Percentiles rank a stretch among this genome's conserved stretches.
Evolutionary conservation across 2,888 invertebrate genomes (phyloP).

Genomic region (Aleiodes leptofemur): DNA sequence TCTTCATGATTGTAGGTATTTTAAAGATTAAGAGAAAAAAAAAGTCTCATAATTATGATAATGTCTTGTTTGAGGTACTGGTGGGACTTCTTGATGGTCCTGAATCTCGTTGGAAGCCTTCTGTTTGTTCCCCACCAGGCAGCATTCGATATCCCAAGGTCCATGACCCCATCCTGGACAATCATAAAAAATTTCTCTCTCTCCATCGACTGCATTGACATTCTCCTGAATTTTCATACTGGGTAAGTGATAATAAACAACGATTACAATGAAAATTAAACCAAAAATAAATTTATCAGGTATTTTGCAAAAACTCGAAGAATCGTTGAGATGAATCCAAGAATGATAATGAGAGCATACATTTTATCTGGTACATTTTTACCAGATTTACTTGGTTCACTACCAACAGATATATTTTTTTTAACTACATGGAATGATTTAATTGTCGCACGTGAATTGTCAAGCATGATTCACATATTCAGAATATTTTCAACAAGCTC

Average conservation of each 20-base stretch:
- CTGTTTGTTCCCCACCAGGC: slow-evolving; percentile 69
- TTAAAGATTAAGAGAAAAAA: background rate
- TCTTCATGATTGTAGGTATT: too few relatives aligned
- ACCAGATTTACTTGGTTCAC: slow-evolving; percentile 66
- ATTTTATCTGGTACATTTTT: slow-evolving; percentile 60
- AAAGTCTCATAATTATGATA: background rate
- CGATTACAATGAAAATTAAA: too few relatives aligned
- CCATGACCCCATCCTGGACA: slow-evolving; percentile 57
- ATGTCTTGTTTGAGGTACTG: slow-evolving; percentile 49
- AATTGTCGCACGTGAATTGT: slow-evolving; percentile 60
- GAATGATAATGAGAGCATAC: slow-evolving; percentile 62
- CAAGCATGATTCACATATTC: slow-evolving; percentile 62
- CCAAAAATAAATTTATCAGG: slow-evolving; percentile 54
- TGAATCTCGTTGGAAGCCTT: slow-evolving; percentile 61
- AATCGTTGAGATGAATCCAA: slow-evolving; percentile 61
- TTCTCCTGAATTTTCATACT: slow-evolving; percentile 69
- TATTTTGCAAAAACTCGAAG: slow-evolving; percentile 63
- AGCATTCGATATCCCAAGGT: slow-evolving; percentile 62
- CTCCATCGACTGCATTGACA: slow-evolving; percentile 66
- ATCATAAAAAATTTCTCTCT: slow-evolving; percentile 63
- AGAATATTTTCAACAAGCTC: slow-evolving; percentile 61
- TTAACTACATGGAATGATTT: slow-evolving; percentile 55
- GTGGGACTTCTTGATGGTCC: slow-evolving; percentile 71
- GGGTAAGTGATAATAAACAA: slow-evolving; percentile 62
- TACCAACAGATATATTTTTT: slow-evolving; percentile 69